phyloP scores from a whole-genome alignment of 2,888 invertebrate genomes.

The Trileptium ribeirensis region DNA sequence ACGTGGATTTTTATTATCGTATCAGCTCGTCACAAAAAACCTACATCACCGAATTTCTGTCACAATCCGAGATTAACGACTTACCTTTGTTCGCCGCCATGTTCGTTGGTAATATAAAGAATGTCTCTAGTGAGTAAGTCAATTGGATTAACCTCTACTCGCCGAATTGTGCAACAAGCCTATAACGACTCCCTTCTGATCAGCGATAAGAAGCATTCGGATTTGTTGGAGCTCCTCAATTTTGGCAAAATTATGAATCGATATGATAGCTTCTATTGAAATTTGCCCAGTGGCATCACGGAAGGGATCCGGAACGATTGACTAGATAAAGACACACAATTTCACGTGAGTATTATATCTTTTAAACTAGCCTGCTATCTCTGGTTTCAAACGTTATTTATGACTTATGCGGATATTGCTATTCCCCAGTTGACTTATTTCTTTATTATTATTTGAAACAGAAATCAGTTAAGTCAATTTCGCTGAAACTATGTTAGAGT shows the following conservation, averaged over 20 bases:
- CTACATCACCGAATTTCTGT: no score
- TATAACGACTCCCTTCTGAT: not conserved
- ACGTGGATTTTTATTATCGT: not conserved
- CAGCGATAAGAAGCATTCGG: not conserved
- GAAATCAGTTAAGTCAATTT: no score
- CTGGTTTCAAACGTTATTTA: no score
- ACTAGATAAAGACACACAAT: no score
- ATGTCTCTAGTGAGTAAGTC: not conserved
- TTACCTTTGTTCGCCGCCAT: not conserved
- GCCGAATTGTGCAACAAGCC: not conserved
- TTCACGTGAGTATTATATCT: no score
- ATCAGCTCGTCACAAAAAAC: not conserved
- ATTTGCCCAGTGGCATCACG: not conserved
- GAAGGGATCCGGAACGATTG: no score
- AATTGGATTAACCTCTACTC: not conserved
- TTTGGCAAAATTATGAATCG: not conserved
- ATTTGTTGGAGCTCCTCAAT: not conserved
- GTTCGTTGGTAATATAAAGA: not conserved
- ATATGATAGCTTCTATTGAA: not conserved
- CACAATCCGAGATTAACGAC: no score
- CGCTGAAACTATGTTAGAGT: no score
- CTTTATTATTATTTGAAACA: no score
- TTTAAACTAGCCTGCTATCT: no score
- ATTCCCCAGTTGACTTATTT: no score
- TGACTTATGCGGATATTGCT: no score